phyloP scores from a whole-genome alignment of 2,113 vertebrate species.

The Crotalus tigris region DNA sequence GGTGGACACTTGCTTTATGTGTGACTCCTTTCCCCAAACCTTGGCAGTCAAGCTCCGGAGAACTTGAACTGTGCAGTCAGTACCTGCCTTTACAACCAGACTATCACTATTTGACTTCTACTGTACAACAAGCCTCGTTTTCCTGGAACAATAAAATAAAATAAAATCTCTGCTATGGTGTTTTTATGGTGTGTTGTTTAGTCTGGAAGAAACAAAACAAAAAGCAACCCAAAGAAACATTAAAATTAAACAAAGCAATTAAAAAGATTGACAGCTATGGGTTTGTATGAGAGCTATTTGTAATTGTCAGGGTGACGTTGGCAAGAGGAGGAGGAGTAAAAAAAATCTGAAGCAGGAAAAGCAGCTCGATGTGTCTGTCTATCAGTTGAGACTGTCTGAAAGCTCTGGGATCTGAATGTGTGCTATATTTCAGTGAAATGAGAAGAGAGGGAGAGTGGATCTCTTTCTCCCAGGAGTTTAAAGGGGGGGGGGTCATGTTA shows the following conservation, averaged over 20 bases:
- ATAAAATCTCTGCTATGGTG: slow-evolving; percentile 68
- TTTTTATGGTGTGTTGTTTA: slow-evolving; percentile 73
- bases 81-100: slow-evolving; percentile 57
- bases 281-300: slow-evolving; percentile 86
- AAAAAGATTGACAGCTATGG: slow-evolving; percentile 98
- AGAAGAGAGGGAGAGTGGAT: slow-evolving; percentile 79
- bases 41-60: slow-evolving; percentile 44
- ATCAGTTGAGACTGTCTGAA: slow-evolving; percentile 98
- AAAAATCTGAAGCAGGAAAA: slow-evolving; percentile 91
- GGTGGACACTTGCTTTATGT: neutral
- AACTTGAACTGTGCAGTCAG: slow-evolving; percentile 47
- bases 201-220: slow-evolving; percentile 63
- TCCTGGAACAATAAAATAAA: slow-evolving; percentile 37
- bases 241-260: slow-evolving; percentile 84
- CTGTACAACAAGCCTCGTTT: slow-evolving; percentile 55
- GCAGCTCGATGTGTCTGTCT: slow-evolving; percentile 99
- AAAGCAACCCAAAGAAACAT: slow-evolving; percentile 62
- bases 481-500: slow-evolving; percentile 74
- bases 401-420: slow-evolving; percentile 90
- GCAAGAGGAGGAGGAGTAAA: slow-evolving; percentile 91
- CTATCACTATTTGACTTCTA: slow-evolving; percentile 57
- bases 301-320: slow-evolving; percentile 99
- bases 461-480: slow-evolving; percentile 82
- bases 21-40: neutral
- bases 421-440: slow-evolving; percentile 87